These are phyloP conservation scores for Lottia scabra DNA, from an alignment of 2,888 invertebrate species.

Conservation along the genomic window DNA sequence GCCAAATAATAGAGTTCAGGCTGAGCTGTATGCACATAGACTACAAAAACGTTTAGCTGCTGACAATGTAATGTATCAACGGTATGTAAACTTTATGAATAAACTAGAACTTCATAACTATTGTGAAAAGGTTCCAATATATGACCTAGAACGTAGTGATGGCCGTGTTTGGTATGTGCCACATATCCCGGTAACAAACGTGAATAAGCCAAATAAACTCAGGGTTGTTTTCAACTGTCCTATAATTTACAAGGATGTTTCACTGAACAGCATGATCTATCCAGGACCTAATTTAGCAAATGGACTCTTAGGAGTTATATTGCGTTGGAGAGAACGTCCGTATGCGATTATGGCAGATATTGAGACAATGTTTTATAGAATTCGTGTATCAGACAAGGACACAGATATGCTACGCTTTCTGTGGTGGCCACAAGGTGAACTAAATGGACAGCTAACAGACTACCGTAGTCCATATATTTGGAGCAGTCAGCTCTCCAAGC, in stretches of 20 bases:
- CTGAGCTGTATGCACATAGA: background rate
- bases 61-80: conserved; percentile 5
- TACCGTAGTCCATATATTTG: conserved; percentile 22
- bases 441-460: background rate
- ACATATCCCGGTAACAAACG: conserved; percentile 1
- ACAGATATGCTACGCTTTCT: conserved; percentile 20
- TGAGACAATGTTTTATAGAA: conserved; percentile 23
- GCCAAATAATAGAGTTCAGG: conserved; percentile 16
- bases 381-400: conserved; percentile 15
- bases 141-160: background rate
- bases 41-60: background rate
- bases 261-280: conserved; percentile 17
- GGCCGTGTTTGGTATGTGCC: conserved; percentile 11
- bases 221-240: conserved; percentile 21
- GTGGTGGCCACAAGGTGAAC: conserved; percentile 21
- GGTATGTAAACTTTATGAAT: conserved; percentile 10
- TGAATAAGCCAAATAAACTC: conserved; percentile 13
- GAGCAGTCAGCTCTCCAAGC: conserved; percentile 13
- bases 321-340: conserved; percentile 9
- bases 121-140: conserved; percentile 6
- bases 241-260: conserved; percentile 13
- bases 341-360: conserved; percentile 23
- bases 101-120: conserved; percentile 8
- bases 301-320: conserved; percentile 7
- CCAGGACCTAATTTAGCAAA: conserved; percentile 19